phyloP scores from a whole-genome alignment of 2,888 invertebrate genomes.

The Molorchus minor region DNA sequence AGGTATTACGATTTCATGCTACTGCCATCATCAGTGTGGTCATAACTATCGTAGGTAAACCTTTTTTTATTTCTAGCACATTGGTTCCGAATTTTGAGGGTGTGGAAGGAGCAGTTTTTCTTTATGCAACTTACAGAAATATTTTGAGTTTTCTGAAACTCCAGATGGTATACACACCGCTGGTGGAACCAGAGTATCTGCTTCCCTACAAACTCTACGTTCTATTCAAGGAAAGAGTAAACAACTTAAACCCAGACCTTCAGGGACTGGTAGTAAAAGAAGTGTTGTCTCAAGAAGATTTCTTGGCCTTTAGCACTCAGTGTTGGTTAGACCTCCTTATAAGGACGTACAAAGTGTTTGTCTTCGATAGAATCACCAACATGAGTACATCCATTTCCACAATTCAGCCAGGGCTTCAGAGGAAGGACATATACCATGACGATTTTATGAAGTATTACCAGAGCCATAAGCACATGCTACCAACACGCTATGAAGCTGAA shows the following conservation, averaged over 20 bases:
- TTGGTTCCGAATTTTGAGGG: slow-evolving; percentile 25
- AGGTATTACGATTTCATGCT: too few species aligned
- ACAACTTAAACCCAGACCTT: neutral
- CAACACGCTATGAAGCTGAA: slow-evolving; percentile 46
- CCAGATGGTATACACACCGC: slow-evolving; percentile 58
- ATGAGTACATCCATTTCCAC: neutral
- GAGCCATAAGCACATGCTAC: slow-evolving; percentile 7
- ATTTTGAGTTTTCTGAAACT: slow-evolving; percentile 55
- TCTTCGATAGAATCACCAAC: slow-evolving; percentile 59
- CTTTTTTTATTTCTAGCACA: slow-evolving; percentile 22
- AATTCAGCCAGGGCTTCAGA: neutral
- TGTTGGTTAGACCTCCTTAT: slow-evolving; percentile 71
- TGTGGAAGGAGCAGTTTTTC: slow-evolving; percentile 40
- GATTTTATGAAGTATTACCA: slow-evolving; percentile 35
- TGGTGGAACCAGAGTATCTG: slow-evolving; percentile 60
- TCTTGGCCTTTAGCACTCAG: slow-evolving; percentile 56
- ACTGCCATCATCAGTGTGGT: too few species aligned
- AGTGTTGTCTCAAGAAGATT: slow-evolving; percentile 38
- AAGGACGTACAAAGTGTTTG: slow-evolving; percentile 69
- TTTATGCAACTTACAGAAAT: slow-evolving; percentile 55
- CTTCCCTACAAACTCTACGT: slow-evolving; percentile 60
- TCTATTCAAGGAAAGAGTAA: slow-evolving; percentile 39
- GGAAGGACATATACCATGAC: slow-evolving; percentile 45
- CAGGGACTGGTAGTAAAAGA: neutral
- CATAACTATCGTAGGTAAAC: too few species aligned